Conservation (phyloP, 2,113 vertebrate genomes). For the Ameiurus melas region DNA sequence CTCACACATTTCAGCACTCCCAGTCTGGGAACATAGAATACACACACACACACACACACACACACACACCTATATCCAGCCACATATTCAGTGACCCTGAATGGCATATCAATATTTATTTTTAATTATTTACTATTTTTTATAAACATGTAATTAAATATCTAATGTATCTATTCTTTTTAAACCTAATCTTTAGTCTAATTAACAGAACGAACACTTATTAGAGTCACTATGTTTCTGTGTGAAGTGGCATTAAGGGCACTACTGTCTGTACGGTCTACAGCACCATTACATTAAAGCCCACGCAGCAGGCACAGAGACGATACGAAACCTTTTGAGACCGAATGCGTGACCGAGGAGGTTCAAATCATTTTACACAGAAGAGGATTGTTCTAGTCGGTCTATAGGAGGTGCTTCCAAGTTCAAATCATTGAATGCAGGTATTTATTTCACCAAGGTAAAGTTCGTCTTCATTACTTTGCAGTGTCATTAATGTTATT, state of each 20-base stretch:
- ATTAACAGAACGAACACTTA: background rate
- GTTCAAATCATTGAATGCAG: background rate
- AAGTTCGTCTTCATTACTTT: background rate
- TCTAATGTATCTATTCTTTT: background rate
- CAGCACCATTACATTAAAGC: background rate
- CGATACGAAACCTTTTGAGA: background rate
- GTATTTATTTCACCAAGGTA: background rate
- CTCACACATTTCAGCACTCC: constrained; percentile 27
- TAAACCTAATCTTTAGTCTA: background rate
- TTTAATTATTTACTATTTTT: background rate
- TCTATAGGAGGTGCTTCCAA: background rate
- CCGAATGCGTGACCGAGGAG: too few relatives aligned
- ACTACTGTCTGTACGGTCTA: background rate
- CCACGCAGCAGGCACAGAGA: background rate
- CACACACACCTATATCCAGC: background rate
- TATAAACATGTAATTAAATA: background rate
- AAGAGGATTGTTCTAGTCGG: background rate
- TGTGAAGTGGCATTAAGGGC: background rate
- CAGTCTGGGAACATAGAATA: constrained; percentile 30
- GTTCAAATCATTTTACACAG: background rate
- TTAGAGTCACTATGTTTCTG: background rate
- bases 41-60: background rate
- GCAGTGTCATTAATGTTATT: background rate
- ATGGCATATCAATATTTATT: background rate
- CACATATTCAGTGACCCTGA: background rate